Percentiles rank a stretch among this genome's conserved stretches.
Evolutionary conservation across 1,140 invertebrate genomes (phyloP).

Genomic region (Laupala kohalensis): DNA sequence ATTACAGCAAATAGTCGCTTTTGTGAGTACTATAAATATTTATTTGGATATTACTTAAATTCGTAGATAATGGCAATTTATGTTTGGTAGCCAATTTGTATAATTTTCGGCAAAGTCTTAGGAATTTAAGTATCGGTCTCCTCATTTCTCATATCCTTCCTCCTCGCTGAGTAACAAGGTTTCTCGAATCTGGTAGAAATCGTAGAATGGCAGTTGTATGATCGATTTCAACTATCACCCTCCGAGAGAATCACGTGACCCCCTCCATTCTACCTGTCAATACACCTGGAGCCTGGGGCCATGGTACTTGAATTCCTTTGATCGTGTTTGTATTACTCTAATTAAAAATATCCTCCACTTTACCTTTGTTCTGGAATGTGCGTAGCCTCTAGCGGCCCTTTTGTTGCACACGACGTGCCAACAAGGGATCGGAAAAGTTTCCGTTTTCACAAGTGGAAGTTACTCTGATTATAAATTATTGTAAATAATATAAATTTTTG

Average conservation of each 20-base stretch:
- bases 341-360: background rate
- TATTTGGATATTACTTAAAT: no score
- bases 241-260: background rate
- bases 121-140: no score
- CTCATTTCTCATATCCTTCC: no score
- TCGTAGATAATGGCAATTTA: no score
- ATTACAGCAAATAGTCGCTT: no score
- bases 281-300: no score
- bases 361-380: no score
- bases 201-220: background rate
- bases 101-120: no score
- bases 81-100: no score
- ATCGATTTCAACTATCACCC: background rate
- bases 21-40: no score
- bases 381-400: background rate
- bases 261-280: no score
- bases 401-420: background rate
- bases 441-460: background rate
- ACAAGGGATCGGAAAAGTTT: background rate
- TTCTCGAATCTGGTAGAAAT: background rate
- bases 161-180: background rate
- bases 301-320: background rate
- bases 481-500: background rate
- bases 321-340: background rate
- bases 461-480: background rate